Conservation (phyloP, 2,797 vertebrate genomes). For the Novumbra hubbsi region DNA sequence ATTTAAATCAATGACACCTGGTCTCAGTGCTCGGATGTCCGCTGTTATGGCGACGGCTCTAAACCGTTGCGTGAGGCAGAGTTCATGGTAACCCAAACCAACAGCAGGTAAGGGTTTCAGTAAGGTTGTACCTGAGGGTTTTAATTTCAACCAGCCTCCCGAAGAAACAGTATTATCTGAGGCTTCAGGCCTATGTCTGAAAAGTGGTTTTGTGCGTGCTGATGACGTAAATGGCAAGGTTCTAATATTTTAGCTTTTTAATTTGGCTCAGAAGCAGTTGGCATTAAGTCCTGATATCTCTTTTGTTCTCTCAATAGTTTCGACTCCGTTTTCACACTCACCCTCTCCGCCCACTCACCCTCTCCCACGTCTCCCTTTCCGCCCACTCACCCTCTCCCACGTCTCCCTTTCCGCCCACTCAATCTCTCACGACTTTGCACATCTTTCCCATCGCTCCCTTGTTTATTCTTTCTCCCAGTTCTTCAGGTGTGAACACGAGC, state of each 20-base stretch:
- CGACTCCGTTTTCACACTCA: not conserved
- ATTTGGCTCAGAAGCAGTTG: not conserved
- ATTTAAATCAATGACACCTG: slow-evolving; percentile 55
- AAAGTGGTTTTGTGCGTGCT: not conserved
- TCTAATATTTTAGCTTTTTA: not conserved
- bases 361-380: too few species aligned
- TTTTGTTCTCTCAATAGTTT: not conserved
- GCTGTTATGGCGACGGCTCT: slow-evolving; percentile 67
- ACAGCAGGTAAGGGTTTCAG: slow-evolving; percentile 51
- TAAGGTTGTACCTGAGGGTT: slow-evolving; percentile 49
- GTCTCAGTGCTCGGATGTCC: slow-evolving; percentile 61
- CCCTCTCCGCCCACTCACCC: too few species aligned
- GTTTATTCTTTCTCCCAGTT: slow-evolving; percentile 64
- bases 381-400: not conserved
- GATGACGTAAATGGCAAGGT: not conserved
- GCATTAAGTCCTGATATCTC: not conserved
- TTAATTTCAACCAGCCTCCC: slow-evolving; percentile 51
- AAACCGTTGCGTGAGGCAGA: slow-evolving; percentile 67
- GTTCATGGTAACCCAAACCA: slow-evolving; percentile 73
- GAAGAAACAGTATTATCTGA: not conserved
- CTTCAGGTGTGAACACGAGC: slow-evolving; percentile 82
- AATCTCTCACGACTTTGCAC: not conserved
- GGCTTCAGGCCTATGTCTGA: not conserved
- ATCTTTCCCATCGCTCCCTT: not conserved
- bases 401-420: not conserved